These are phyloP conservation scores for Zosterops pallidus DNA, from an alignment of 2,113 vertebrate species.

Conservation along the genomic window DNA sequence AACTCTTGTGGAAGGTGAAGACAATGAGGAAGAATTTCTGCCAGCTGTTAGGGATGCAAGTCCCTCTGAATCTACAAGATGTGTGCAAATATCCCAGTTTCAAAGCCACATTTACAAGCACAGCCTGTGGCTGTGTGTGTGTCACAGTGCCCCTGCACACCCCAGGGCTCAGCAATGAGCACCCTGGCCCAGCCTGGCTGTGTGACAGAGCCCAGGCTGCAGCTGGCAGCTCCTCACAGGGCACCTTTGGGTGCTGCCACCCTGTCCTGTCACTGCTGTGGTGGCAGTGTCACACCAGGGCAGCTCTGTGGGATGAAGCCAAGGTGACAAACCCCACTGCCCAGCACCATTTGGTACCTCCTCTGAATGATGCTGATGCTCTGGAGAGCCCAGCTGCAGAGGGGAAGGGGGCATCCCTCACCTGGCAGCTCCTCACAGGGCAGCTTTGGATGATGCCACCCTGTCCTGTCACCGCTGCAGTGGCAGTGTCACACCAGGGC, in stretches of 20 bases:
- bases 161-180: background rate
- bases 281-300: fast-evolving
- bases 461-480: fast-evolving
- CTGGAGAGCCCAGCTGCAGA: background rate
- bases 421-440: background rate
- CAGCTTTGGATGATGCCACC: fast-evolving
- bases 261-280: fast-evolving
- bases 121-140: background rate
- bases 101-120: background rate
- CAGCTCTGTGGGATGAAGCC: fast-evolving
- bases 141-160: background rate
- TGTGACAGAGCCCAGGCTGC: background rate
- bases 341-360: fast-evolving
- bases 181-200: background rate
- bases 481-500: fast-evolving
- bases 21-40: background rate
- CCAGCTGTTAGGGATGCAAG: background rate
- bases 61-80: background rate
- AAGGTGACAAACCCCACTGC: background rate
- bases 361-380: background rate
- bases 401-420: background rate
- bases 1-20: background rate
- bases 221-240: background rate
- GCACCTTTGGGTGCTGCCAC: background rate
- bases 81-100: background rate